A percentile compares a stretch with the other conserved stretches of the same genome.
Evolutionary conservation across 2,888 invertebrate genomes (phyloP).

Genomic region (Caenorhabditis sp.): DNA sequence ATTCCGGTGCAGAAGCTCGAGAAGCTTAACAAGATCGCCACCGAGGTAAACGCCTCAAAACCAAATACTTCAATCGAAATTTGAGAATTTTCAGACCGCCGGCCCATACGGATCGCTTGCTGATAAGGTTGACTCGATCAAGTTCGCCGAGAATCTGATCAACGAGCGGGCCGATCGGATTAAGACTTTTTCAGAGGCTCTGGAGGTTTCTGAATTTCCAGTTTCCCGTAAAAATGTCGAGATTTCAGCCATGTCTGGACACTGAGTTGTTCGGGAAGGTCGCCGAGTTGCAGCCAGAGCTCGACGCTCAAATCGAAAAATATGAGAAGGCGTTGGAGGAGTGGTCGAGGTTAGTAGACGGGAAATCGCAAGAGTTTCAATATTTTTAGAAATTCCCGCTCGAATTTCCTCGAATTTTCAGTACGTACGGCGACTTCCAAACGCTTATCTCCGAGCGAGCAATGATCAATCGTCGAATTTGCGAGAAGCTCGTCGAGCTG

Average conservation of each 20-base stretch:
- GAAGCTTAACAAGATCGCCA: conserved; percentile 41
- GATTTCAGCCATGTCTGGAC: conserved; percentile 51
- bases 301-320: conserved; percentile 37
- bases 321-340: conserved; percentile 48
- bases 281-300: conserved; percentile 40
- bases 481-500: conserved; percentile 34
- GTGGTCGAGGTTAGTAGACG: conserved; percentile 32
- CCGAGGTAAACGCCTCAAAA: conserved; percentile 26
- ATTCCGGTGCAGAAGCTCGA: conserved; percentile 31
- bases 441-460: conserved; percentile 26
- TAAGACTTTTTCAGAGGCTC: conserved; percentile 35
- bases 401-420: conserved; percentile 23
- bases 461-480: conserved; percentile 40
- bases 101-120: conserved; percentile 39
- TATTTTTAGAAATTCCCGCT: no score
- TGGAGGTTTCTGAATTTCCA: conserved; percentile 20
- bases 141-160: conserved; percentile 43
- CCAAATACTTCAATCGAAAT: no score
- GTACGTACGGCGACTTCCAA: conserved; percentile 36
- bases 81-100: conserved; percentile 18
- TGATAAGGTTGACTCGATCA: conserved; percentile 43
- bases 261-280: conserved; percentile 43
- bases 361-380: no score
- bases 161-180: conserved; percentile 43
- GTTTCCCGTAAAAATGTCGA: not conserved